Conservation (phyloP, 2,888 invertebrate genomes). For the Cheilosia vernalis region DNA sequence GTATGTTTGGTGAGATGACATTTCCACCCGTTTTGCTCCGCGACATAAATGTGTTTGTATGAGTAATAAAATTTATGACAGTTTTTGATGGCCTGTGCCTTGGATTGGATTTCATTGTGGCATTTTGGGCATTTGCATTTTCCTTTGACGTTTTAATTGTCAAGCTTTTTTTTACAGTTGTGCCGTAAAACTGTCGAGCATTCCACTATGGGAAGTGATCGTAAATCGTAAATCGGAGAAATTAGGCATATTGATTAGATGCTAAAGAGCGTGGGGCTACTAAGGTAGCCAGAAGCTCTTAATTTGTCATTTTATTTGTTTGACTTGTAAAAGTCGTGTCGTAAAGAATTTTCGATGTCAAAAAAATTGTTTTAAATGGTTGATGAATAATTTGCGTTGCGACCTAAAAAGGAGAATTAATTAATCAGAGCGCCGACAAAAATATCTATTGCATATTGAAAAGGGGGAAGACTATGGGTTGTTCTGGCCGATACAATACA, state of each 20-base stretch:
- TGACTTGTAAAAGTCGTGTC: constrained; percentile 10
- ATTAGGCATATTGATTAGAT: constrained; percentile 65
- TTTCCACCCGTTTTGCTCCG: constrained; percentile 38
- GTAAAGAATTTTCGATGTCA: constrained; percentile 46
- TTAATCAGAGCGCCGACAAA: constrained; percentile 53
- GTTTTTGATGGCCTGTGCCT: constrained; percentile 20
- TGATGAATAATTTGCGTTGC: constrained; percentile 49
- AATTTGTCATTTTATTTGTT: constrained; percentile 48
- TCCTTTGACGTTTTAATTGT: constrained; percentile 57
- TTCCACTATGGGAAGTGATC: constrained; percentile 45
- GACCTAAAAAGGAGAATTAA: constrained; percentile 16
- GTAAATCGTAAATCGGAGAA: constrained; percentile 50
- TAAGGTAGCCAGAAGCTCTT: constrained; percentile 54
- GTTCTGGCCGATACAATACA: no score
- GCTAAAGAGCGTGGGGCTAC: constrained; percentile 55
- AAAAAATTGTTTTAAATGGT: constrained; percentile 46
- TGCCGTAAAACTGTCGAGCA: constrained; percentile 48
- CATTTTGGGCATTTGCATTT: constrained; percentile 49
- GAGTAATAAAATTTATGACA: constrained; percentile 51
- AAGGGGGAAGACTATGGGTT: background rate
- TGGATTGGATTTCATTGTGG: constrained; percentile 33
- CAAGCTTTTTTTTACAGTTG: constrained; percentile 35
- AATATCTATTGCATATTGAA: constrained; percentile 9
- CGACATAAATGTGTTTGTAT: background rate
- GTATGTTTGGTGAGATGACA: constrained; percentile 17